Percentiles rank a stretch among this genome's conserved stretches.
Conservation (phyloP, 2,797 vertebrate genomes). For the Gymnodraco acuticeps region DNA sequence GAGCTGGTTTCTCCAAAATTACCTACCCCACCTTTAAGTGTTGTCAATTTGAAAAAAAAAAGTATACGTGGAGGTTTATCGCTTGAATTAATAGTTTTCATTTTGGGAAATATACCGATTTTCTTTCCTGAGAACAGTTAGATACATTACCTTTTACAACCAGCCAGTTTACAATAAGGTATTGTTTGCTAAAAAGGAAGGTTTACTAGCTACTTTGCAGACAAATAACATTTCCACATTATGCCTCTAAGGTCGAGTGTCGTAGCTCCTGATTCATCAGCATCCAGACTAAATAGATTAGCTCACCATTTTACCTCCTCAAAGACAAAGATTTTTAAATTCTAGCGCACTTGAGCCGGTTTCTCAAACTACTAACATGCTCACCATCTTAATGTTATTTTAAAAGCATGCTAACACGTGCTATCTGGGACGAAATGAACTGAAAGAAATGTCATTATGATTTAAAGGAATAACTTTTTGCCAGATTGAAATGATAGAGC, state of each 20-base stretch:
- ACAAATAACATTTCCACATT: neutral
- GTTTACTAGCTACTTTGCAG: no score
- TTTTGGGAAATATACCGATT: neutral
- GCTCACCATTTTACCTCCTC: constrained; percentile 3
- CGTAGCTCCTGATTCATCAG: neutral
- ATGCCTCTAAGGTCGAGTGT: neutral
- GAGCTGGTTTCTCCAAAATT: no score
- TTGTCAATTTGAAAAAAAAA: neutral
- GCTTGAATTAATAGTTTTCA: neutral
- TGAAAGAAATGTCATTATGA: no score
- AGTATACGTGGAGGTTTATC: neutral
- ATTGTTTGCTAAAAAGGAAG: neutral
- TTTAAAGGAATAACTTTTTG: no score
- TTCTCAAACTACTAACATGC: neutral
- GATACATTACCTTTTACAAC: no score
- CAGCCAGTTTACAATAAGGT: neutral
- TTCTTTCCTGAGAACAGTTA: no score
- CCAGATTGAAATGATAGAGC: neutral
- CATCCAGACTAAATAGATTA: neutral
- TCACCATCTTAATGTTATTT: no score
- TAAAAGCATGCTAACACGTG: no score
- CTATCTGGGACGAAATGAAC: no score
- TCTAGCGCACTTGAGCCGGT: no score
- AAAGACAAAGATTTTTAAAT: neutral
- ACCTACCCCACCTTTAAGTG: neutral